Evolutionary conservation across 2,113 vertebrate genomes (phyloP), one percentile per base, ranked within the genome.

Genomic region (Lophius piscatorius): DNA sequence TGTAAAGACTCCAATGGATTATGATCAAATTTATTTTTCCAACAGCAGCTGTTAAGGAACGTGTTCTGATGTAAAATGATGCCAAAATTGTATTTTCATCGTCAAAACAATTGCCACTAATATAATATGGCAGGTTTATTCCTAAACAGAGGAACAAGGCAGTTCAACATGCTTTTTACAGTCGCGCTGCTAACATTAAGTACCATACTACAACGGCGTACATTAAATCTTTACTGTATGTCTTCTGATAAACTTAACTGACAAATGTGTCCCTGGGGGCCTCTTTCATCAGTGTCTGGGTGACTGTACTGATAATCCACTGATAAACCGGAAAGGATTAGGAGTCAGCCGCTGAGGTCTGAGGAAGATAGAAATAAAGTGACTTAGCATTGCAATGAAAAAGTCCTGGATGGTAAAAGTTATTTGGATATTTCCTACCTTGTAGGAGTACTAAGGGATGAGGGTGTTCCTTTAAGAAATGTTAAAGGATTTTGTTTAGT

Each of bases 381-480:
- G 16, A 64, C 35, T 75, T 1, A 61, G 39, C 11, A 1, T 47
- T 44, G 16, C 9, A 1, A 35, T 3, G 16, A 36, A 22, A 38
- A 63, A 11, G 58, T 12, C 8, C 22, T n/a, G 2, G 22, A 24
- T 39, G 13, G 6, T 6, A 14, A 1, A n/a, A 1, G 10, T 17
- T 6, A 11, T 11, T 36, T 22, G 3, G 5, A 21, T 18, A 12
- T 60, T 55, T 39, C 63, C 72, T 72, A 91, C 91, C 91, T 87
- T 24, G 75, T 54, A 6, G 89, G 76, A 6, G 86, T 88, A 49
- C 22, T 65, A 36, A 78, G 54, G 41, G 76, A 77, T 6, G 61
- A 70, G 0, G 88, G 87, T 11, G 87, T 91, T 70, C 89, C 91
- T 92, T 56, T 74, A 29, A 52, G 33, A 28, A 1, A 38, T 1